phyloP scores from a whole-genome alignment of 2,888 invertebrate genomes.

The Pheosia tremula region DNA sequence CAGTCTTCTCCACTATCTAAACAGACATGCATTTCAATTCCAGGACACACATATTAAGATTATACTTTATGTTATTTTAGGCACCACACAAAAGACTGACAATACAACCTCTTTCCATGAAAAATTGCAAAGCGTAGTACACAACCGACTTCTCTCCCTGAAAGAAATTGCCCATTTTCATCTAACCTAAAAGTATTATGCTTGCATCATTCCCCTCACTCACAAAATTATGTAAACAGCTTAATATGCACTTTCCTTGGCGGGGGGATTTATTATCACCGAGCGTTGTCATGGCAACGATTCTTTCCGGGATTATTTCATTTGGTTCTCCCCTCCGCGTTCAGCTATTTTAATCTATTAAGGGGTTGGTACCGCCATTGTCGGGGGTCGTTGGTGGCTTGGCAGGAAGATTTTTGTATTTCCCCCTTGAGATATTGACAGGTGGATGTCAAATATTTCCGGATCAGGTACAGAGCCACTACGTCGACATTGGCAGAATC shows the following conservation, averaged over 20 bases:
- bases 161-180: slow-evolving; percentile 3
- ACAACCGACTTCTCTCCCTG: background rate
- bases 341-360: slow-evolving; percentile 36
- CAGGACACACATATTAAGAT: too few species aligned
- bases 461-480: background rate
- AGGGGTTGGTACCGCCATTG: slow-evolving; percentile 11
- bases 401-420: background rate
- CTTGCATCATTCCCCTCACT: slow-evolving; percentile 12
- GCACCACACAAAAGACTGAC: too few species aligned
- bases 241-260: slow-evolving; percentile 30
- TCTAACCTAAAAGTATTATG: slow-evolving; percentile 9
- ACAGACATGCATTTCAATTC: too few species aligned
- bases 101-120: background rate
- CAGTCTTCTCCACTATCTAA: too few species aligned
- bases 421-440: slow-evolving; percentile 1
- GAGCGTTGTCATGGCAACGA: slow-evolving; percentile 23
- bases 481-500: too few species aligned
- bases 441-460: background rate
- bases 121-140: background rate
- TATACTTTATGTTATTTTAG: too few species aligned
- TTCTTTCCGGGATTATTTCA: slow-evolving; percentile 25
- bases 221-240: slow-evolving; percentile 31
- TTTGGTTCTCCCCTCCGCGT: slow-evolving; percentile 23
- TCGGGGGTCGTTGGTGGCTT: background rate
- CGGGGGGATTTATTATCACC: slow-evolving; percentile 27